These are phyloP conservation scores for Coptodon bakossiorum DNA, from an alignment of 2,113 vertebrate species.

Conservation along the genomic window DNA sequence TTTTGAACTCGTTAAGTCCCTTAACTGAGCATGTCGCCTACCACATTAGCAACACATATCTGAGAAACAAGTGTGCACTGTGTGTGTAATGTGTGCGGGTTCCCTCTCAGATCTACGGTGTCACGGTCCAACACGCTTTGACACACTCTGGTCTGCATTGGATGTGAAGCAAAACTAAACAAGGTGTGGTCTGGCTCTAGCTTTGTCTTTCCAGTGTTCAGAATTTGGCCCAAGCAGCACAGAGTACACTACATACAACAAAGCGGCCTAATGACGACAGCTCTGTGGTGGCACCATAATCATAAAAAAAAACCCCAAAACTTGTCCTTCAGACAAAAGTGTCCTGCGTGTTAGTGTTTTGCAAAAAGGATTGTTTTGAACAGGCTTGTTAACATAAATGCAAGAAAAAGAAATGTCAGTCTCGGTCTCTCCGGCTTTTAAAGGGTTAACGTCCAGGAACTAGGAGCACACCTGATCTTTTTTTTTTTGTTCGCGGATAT, in stretches of 20 bases:
- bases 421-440: neutral
- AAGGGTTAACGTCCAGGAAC: constrained; percentile 38
- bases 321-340: neutral
- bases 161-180: constrained; percentile 57
- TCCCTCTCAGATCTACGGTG: constrained; percentile 47
- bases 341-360: neutral
- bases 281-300: neutral
- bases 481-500: constrained; percentile 8
- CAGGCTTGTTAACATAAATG: neutral
- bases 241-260: neutral
- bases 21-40: constrained; percentile 52
- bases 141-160: constrained; percentile 51
- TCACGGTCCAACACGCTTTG: constrained; percentile 57
- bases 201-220: constrained; percentile 29
- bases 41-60: constrained; percentile 52
- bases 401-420: neutral
- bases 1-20: constrained; percentile 51
- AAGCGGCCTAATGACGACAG: neutral
- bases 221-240: constrained; percentile 15
- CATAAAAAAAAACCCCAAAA: accelerated
- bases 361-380: neutral
- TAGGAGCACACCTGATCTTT: constrained; percentile 49
- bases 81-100: constrained; percentile 26
- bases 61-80: constrained; percentile 33
- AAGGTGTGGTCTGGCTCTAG: constrained; percentile 26